These are phyloP conservation scores for Adelges cooleyi DNA, from an alignment of 1,140 invertebrate species.

Conservation along the genomic window DNA sequence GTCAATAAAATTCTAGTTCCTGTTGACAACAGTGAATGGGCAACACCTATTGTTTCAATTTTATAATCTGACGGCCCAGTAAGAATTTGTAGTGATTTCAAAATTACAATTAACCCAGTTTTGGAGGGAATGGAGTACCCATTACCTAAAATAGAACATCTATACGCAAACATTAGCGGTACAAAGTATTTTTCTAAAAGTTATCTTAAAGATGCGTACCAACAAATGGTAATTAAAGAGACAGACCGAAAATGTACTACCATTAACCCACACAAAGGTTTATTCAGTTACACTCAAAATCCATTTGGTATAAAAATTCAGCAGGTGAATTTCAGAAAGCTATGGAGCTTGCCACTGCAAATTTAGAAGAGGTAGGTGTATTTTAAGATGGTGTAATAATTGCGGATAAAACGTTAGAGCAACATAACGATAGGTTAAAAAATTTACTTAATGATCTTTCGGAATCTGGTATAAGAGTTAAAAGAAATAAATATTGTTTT, in stretches of 20 bases:
- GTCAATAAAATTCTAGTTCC: constrained; percentile 34
- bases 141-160: constrained; percentile 24
- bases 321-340: constrained; percentile 31
- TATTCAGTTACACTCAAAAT: constrained; percentile 37
- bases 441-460: not conserved
- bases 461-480: not conserved
- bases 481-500: not conserved
- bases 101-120: constrained; percentile 32
- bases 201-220: constrained; percentile 34
- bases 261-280: constrained; percentile 35
- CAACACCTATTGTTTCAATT: constrained; percentile 38
- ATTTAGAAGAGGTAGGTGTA: not conserved
- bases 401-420: not conserved
- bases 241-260: constrained; percentile 35
- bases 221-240: constrained; percentile 34
- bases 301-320: constrained; percentile 41
- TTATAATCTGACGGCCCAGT: constrained; percentile 37
- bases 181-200: constrained; percentile 32
- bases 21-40: constrained; percentile 37
- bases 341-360: not conserved
- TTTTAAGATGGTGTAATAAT: not conserved
- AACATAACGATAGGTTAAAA: not conserved
- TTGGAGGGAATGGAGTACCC: constrained; percentile 17
- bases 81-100: constrained; percentile 39
- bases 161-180: constrained; percentile 27